A percentile compares a stretch with the other conserved stretches of the same genome.
These are phyloP conservation scores for Adineta ricciae DNA, from an alignment of 2,888 invertebrate genomes.

Conservation along the genomic window DNA sequence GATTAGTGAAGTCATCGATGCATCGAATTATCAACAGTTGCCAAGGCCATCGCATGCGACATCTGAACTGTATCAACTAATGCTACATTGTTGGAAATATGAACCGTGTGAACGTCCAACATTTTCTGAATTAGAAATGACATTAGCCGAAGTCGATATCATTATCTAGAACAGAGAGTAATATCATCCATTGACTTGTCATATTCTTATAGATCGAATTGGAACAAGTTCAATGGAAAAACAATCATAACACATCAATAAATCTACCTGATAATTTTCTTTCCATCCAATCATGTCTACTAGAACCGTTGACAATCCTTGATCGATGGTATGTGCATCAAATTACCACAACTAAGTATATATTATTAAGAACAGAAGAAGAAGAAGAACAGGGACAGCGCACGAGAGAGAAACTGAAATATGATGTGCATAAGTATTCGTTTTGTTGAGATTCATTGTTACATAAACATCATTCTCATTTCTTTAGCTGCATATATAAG, in stretches of 20 bases:
- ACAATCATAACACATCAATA: neutral
- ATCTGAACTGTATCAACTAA: neutral
- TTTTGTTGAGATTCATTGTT: neutral
- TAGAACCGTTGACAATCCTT: neutral
- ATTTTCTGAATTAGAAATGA: conserved; percentile 1
- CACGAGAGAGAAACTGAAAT: neutral
- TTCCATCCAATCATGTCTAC: neutral
- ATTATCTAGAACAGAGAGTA: neutral
- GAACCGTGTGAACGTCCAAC: conserved; percentile 11
- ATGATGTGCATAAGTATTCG: neutral
- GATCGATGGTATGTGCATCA: conserved; percentile 16
- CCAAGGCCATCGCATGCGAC: neutral
- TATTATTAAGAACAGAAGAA: neutral
- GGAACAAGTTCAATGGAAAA: conserved; percentile 9
- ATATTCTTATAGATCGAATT: neutral
- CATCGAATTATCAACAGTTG: conserved; percentile 1
- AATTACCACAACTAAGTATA: neutral
- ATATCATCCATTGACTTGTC: too few species aligned
- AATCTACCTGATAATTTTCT: conserved; percentile 4
- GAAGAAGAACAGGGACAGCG: neutral
- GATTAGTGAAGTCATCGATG: neutral
- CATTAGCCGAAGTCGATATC: neutral
- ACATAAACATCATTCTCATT: neutral
- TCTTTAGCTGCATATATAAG: neutral
- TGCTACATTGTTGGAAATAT: conserved; percentile 5